Evolutionary conservation across 2,797 vertebrate genomes (phyloP).

Genomic region (Sitta carolinensis): DNA sequence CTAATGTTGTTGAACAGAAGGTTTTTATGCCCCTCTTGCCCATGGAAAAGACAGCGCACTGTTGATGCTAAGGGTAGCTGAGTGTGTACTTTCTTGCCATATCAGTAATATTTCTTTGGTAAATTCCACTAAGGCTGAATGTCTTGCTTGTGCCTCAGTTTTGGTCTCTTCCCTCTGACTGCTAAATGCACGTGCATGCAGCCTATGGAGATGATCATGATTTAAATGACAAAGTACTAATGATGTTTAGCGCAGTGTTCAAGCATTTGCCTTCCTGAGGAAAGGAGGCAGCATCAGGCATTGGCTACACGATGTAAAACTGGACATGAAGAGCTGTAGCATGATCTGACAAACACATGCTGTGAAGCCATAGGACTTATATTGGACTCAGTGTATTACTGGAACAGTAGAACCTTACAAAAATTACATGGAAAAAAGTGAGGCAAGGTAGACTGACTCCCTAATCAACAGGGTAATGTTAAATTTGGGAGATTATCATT

Average conservation of each 20-base stretch:
- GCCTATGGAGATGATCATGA: too few relatives aligned
- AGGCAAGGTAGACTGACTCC: background rate
- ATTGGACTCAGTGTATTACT: background rate
- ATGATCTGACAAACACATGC: background rate
- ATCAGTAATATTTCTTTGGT: background rate
- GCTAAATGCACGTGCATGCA: background rate
- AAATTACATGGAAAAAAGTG: background rate
- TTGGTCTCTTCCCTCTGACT: background rate
- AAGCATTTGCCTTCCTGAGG: background rate
- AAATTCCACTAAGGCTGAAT: background rate
- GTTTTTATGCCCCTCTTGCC: background rate
- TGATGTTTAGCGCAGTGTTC: background rate
- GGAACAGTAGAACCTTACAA: background rate
- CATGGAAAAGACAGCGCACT: background rate
- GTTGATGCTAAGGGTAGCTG: background rate
- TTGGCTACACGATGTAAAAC: background rate
- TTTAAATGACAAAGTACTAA: background rate
- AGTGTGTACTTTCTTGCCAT: background rate
- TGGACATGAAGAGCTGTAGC: background rate
- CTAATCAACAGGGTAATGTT: background rate
- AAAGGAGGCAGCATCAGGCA: background rate
- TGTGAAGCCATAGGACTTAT: background rate
- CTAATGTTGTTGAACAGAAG: background rate
- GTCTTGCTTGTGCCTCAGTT: background rate
- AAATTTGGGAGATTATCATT: background rate